Evolutionary conservation across 2,113 vertebrate genomes (phyloP).

Genomic region (Terrapene triunguis): DNA sequence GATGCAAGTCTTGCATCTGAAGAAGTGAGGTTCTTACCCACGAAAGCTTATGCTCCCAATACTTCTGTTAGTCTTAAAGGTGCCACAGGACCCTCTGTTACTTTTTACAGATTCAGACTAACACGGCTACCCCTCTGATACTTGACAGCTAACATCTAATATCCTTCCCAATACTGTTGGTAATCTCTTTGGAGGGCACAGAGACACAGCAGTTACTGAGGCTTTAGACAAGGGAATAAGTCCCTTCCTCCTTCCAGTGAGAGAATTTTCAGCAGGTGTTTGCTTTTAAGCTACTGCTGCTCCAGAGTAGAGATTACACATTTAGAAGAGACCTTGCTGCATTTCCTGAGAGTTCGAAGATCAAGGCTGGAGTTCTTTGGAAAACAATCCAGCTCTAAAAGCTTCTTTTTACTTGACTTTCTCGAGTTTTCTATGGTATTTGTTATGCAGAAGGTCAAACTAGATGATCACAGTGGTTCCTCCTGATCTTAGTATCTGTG

Average conservation of each 20-base stretch:
- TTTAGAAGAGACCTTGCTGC: not conserved
- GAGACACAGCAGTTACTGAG: conserved; percentile 36
- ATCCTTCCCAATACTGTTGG: not conserved
- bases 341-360: not conserved
- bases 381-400: not conserved
- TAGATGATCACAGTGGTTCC: no score
- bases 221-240: conserved; percentile 38
- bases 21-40: no score
- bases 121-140: no score
- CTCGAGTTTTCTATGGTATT: not conserved
- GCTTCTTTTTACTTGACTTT: not conserved
- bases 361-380: not conserved
- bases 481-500: not conserved
- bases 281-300: not conserved
- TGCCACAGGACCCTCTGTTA: no score
- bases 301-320: not conserved
- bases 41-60: no score
- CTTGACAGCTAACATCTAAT: not conserved
- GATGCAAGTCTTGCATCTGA: no score
- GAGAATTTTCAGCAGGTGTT: not conserved
- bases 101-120: no score
- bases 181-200: not conserved
- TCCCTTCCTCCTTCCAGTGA: not conserved
- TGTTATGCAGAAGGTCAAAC: no score
- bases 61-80: no score